A percentile compares a stretch with the other conserved stretches of the same genome.
Evolutionary conservation across 2,888 invertebrate species (phyloP).

Genomic region (Eupsilia transversa): DNA sequence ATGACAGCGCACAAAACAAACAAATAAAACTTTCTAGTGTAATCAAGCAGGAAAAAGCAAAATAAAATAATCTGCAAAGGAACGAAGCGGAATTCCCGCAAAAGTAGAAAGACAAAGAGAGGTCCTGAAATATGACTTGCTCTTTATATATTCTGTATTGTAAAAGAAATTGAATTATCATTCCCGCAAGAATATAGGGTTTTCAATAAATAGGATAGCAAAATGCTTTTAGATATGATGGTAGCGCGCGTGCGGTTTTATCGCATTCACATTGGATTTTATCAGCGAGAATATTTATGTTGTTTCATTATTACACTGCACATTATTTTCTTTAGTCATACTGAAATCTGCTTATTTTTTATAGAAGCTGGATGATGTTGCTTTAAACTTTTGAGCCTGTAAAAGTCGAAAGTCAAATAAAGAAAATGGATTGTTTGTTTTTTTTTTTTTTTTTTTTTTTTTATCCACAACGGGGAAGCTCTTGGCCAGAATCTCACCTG

Average conservation of each 20-base stretch:
- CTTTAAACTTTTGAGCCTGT: constrained; percentile 36
- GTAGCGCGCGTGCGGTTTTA: constrained; percentile 59
- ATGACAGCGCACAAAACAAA: constrained; percentile 50
- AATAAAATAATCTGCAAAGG: constrained; percentile 58
- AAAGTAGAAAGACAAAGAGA: constrained; percentile 59
- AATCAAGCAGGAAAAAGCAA: constrained; percentile 59
- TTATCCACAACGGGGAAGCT: too few species aligned
- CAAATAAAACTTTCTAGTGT: constrained; percentile 55
- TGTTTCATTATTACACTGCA: constrained; percentile 60
- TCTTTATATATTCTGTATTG: constrained; percentile 63
- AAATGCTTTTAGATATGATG: constrained; percentile 60
- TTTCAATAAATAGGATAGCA: constrained; percentile 61
- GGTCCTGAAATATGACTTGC: constrained; percentile 62
- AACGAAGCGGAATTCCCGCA: constrained; percentile 48
- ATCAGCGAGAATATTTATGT: constrained; percentile 51
- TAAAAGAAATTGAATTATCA: constrained; percentile 65
- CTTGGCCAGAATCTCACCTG: too few species aligned
- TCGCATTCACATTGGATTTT: constrained; percentile 57
- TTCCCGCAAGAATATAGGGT: constrained; percentile 61
- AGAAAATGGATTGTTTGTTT: constrained; percentile 30
- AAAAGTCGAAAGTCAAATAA: constrained; percentile 42
- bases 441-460: too few species aligned
- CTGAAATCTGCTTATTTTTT: constrained; percentile 43
- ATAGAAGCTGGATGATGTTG: constrained; percentile 28
- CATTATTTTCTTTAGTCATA: constrained; percentile 49